Conservation (phyloP, 1,140 invertebrate species). For the Bombus fervidus region DNA sequence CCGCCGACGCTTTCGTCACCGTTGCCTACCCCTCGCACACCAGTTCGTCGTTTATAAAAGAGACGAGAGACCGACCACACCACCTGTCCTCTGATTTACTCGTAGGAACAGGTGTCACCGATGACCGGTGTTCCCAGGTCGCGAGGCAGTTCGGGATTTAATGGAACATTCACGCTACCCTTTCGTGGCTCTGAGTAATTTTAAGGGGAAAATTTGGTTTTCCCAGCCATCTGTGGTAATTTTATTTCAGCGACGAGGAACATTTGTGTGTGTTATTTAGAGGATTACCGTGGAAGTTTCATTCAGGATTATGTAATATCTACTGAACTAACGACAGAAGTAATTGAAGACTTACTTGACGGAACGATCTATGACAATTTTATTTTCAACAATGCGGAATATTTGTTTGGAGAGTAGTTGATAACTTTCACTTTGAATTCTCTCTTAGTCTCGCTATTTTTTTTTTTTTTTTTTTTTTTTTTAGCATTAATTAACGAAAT, state of each 20-base stretch:
- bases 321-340: no score
- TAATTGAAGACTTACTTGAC: no score
- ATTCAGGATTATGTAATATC: no score
- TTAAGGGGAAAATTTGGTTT: neutral
- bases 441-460: no score
- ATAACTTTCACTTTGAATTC: no score
- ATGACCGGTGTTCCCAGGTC: conserved; percentile 8
- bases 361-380: no score
- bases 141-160: neutral
- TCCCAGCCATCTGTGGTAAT: neutral
- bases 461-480: no score
- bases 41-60: conserved; percentile 19
- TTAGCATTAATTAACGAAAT: no score
- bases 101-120: conserved; percentile 27
- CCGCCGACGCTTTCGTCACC: conserved; percentile 8
- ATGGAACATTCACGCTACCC: neutral
- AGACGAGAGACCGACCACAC: neutral
- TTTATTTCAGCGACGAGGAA: neutral
- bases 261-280: no score
- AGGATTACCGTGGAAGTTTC: no score
- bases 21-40: neutral
- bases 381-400: no score
- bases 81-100: conserved; percentile 23
- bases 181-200: neutral
- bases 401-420: no score